Evolutionary conservation across 2,113 vertebrate species (phyloP).

Genomic region (Astur gentilis): DNA sequence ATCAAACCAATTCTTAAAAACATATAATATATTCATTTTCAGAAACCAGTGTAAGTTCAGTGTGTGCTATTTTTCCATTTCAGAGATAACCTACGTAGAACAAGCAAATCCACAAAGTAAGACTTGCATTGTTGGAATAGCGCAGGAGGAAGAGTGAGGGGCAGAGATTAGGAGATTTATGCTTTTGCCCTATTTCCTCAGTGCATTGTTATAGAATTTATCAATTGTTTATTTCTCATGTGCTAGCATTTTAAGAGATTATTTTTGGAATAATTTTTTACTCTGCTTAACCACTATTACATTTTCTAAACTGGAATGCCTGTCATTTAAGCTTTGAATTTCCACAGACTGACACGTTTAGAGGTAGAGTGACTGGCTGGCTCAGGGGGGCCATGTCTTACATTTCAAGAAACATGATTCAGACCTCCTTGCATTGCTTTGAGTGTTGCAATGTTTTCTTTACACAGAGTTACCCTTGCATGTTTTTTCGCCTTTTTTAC

Average conservation of each 20-base stretch:
- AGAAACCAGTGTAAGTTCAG: neutral
- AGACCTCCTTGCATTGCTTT: neutral
- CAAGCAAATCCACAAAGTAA: neutral
- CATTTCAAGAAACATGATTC: neutral
- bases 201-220: neutral
- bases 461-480: neutral
- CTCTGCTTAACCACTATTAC: neutral
- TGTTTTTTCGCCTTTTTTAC: neutral
- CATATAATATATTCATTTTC: neutral
- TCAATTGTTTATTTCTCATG: neutral
- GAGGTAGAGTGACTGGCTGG: neutral
- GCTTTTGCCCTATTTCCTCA: neutral
- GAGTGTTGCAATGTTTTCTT: neutral
- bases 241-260: neutral
- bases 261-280: neutral
- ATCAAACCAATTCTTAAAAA: neutral
- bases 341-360: neutral
- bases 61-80: neutral
- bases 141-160: neutral
- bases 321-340: neutral
- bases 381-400: neutral
- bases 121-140: neutral
- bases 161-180: neutral
- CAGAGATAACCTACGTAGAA: neutral
- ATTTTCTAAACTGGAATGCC: neutral